These are phyloP conservation scores for Spinus olivaceus DNA, from an alignment of 2,797 vertebrate species.

Conservation along the genomic window DNA sequence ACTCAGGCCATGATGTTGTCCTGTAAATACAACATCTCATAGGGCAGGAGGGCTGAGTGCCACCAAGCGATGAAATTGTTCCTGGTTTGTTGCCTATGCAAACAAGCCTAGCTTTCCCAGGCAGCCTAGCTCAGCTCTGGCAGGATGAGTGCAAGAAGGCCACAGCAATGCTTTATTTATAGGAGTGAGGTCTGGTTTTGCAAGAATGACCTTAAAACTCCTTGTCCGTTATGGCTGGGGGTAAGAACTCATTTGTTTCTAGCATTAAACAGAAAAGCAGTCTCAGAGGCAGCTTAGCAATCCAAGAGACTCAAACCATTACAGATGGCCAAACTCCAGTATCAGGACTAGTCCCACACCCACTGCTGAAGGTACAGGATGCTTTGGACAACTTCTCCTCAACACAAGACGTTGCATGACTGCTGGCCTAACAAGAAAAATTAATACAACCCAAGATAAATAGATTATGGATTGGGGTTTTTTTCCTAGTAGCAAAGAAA, in stretches of 20 bases:
- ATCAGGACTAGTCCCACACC: neutral
- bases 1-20: neutral
- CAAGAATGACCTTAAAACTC: neutral
- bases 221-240: neutral
- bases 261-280: neutral
- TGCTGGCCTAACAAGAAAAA: neutral
- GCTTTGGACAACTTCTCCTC: neutral
- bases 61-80: neutral
- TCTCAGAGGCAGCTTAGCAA: neutral
- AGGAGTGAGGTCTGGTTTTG: neutral
- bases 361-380: neutral
- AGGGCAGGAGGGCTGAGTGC: neutral
- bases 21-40: neutral
- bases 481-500: neutral
- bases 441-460: neutral
- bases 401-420: neutral
- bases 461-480: rapidly evolving
- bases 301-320: neutral
- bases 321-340: rapidly evolving
- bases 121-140: neutral
- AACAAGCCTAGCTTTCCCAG: neutral
- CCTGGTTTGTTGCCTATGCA: neutral
- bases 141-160: neutral
- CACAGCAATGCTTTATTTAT: neutral
- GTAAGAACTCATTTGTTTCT: neutral